A percentile compares a stretch with the other conserved stretches of the same genome.
Evolutionary conservation across 2,888 invertebrate species (phyloP).

Genomic region (Andrena haemorrhoa): DNA sequence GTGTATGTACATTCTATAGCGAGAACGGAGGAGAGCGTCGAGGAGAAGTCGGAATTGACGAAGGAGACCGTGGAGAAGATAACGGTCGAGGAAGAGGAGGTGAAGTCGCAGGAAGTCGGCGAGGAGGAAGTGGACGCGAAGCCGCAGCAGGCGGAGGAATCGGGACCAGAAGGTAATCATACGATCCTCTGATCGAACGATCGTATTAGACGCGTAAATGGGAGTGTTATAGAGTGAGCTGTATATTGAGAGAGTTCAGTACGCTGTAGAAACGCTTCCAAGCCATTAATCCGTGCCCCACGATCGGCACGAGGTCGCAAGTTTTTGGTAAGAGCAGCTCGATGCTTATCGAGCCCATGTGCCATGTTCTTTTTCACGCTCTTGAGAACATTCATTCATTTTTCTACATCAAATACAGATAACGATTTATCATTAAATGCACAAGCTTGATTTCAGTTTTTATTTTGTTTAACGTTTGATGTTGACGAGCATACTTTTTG

Average conservation of each 20-base stretch:
- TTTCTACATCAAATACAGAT: not conserved
- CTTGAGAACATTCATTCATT: not conserved
- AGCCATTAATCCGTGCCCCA: conserved; percentile 23
- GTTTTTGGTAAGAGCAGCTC: conserved; percentile 55
- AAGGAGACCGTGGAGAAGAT: conserved; percentile 66
- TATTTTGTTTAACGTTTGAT: not conserved
- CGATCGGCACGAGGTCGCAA: conserved; percentile 45
- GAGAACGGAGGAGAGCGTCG: conserved; percentile 80
- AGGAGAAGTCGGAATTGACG: conserved; percentile 72
- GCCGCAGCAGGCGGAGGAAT: conserved; percentile 80
- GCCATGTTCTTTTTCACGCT: conserved; percentile 12
- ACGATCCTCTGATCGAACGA: conserved; percentile 6
- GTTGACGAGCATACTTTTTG: not conserved
- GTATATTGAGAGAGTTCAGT: conserved; percentile 25
- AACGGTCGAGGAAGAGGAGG: conserved; percentile 83
- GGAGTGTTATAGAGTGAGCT: conserved; percentile 33
- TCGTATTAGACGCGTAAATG: conserved; percentile 16
- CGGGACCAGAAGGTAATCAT: conserved; percentile 82
- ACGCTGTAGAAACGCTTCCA: conserved; percentile 45
- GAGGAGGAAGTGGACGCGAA: conserved; percentile 82
- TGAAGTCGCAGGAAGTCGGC: conserved; percentile 74
- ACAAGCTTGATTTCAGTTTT: conserved; percentile 28
- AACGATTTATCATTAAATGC: conserved; percentile 4
- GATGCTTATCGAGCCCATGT: conserved; percentile 4
- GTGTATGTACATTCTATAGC: conserved; percentile 78